Conservation (phyloP, 2,797 vertebrate species). For the Scarus forsteni region DNA sequence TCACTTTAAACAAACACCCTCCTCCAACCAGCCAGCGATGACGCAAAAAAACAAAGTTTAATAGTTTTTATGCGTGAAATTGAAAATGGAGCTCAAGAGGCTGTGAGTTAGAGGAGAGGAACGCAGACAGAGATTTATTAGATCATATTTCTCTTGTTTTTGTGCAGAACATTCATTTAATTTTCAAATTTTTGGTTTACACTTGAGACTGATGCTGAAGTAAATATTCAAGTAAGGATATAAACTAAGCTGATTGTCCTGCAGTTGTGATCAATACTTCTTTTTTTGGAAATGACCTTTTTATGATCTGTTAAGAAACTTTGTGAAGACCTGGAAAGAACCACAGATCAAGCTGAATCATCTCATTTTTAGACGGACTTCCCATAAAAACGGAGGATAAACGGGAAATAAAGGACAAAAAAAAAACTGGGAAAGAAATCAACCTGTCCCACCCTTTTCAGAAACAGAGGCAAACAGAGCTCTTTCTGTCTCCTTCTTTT, state of each 20-base stretch:
- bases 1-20: conserved; percentile 19
- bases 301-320: no score
- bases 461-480: no score
- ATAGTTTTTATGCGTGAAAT: conserved; percentile 15
- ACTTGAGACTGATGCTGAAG: background rate
- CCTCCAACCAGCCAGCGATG: background rate
- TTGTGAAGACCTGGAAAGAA: no score
- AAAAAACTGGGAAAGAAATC: no score
- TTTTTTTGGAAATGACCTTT: no score
- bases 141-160: background rate
- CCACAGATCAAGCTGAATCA: no score
- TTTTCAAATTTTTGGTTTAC: background rate
- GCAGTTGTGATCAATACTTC: no score
- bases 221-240: background rate
- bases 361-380: no score
- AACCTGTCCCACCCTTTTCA: no score
- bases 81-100: conserved; percentile 16
- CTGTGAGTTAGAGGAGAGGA: conserved; percentile 14
- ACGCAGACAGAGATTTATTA: conserved; percentile 3
- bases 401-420: no score
- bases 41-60: conserved; percentile 1
- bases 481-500: no score
- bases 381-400: no score
- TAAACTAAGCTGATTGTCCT: background rate
- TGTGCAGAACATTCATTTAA: background rate